Percentiles rank a stretch among this genome's conserved stretches.
phyloP scores from a whole-genome alignment of 2,797 vertebrate genomes.

The Pelobates cultripes region DNA sequence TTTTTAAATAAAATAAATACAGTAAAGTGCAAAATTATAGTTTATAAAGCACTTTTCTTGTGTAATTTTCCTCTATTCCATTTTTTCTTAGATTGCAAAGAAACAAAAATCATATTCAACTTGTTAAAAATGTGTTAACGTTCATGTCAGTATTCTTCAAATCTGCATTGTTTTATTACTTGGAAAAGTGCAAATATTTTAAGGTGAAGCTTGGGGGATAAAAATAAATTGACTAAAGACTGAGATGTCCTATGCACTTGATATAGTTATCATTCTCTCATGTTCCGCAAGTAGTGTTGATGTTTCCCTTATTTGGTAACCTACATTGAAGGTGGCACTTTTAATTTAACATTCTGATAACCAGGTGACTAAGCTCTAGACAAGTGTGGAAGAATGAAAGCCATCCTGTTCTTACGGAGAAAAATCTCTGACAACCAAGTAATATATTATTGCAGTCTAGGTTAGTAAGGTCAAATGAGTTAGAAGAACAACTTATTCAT shows the following conservation, averaged over 20 bases:
- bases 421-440: slow-evolving; percentile 17
- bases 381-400: slow-evolving; percentile 18
- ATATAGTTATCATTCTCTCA: neutral
- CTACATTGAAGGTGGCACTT: neutral
- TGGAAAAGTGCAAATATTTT: no score
- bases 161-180: no score
- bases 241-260: no score
- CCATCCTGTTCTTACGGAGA: neutral
- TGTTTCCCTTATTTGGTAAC: neutral
- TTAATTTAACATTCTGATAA: slow-evolving; percentile 16
- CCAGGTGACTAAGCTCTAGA: slow-evolving; percentile 19
- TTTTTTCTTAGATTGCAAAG: neutral
- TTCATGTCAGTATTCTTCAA: no score
- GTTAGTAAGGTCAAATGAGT: slow-evolving; percentile 29
- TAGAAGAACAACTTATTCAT: slow-evolving; percentile 11
- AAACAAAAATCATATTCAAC: no score
- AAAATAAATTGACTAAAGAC: no score
- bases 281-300: neutral
- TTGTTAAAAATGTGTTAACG: no score
- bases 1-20: no score
- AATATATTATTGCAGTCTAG: slow-evolving; percentile 14
- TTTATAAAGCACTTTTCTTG: no score
- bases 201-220: no score
- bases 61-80: neutral
- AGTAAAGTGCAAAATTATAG: no score